A percentile compares a stretch with the other conserved stretches of the same genome.
Conservation (phyloP, 2,888 invertebrate species). For the Tromatobia lineatoria region DNA sequence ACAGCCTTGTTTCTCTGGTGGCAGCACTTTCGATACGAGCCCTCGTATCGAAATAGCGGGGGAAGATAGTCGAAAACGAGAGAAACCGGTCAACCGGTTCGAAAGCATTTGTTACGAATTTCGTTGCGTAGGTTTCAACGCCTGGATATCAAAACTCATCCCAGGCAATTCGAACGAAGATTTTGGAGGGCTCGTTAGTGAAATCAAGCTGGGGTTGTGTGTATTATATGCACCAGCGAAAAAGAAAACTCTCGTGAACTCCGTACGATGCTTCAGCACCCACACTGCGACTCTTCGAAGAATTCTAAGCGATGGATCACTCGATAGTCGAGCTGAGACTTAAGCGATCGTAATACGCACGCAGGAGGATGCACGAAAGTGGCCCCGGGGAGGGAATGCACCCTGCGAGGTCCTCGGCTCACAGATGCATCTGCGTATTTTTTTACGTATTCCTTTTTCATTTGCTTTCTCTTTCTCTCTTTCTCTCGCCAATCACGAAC, state of each 20-base stretch:
- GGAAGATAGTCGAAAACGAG: slow-evolving; percentile 31
- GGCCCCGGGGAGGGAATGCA: slow-evolving; percentile 73
- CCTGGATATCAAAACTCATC: not conserved
- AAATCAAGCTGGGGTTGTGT: slow-evolving; percentile 35
- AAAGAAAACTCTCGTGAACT: slow-evolving; percentile 69
- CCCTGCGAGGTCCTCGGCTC: slow-evolving; percentile 39
- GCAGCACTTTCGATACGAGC: slow-evolving; percentile 21
- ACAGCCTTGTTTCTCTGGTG: not conserved
- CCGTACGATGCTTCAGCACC: slow-evolving; percentile 74
- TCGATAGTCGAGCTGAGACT: slow-evolving; percentile 82
- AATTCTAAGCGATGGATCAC: slow-evolving; percentile 83
- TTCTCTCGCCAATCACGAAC: slow-evolving; percentile 59
- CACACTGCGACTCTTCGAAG: slow-evolving; percentile 76
- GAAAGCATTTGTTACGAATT: slow-evolving; percentile 44
- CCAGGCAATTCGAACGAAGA: slow-evolving; percentile 33
- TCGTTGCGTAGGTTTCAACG: slow-evolving; percentile 34
- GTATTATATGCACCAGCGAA: slow-evolving; percentile 3
- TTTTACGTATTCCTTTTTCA: slow-evolving; percentile 43
- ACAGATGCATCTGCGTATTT: slow-evolving; percentile 40
- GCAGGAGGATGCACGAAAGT: slow-evolving; percentile 73
- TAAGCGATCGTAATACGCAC: slow-evolving; percentile 84
- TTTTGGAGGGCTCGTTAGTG: slow-evolving; percentile 54
- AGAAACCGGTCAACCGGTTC: slow-evolving; percentile 38
- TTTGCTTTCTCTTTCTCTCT: slow-evolving; percentile 52
- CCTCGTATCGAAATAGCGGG: slow-evolving; percentile 37